phyloP scores from a whole-genome alignment of 1,140 invertebrate genomes.

The Zaprionus capensis region DNA sequence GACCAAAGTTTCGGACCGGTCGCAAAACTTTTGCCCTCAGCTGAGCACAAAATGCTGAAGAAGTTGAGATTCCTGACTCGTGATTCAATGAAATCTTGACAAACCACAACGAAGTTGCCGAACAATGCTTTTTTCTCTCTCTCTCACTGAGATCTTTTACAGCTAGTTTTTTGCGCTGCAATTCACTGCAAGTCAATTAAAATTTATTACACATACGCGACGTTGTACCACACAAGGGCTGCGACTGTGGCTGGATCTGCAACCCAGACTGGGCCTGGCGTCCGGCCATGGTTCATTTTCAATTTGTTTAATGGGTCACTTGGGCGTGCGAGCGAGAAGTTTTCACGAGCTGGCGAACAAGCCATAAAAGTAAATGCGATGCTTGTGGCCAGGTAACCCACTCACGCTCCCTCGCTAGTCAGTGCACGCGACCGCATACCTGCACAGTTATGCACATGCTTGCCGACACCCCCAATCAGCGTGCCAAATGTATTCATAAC shows the following conservation, averaged over 20 bases:
- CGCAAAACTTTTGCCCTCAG: conserved; percentile 46
- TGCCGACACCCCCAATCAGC: not conserved
- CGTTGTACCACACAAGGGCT: conserved; percentile 30
- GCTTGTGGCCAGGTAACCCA: not conserved
- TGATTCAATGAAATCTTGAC: conserved; percentile 66
- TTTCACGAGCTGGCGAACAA: conserved; percentile 76
- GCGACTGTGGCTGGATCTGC: not conserved
- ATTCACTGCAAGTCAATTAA: conserved; percentile 75
- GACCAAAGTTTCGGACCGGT: conserved; percentile 60
- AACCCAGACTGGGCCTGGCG: not conserved
- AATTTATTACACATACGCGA: conserved; percentile 79
- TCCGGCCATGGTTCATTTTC: conserved; percentile 58
- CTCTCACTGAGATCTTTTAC: conserved; percentile 17
- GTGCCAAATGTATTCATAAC: conserved; percentile 43
- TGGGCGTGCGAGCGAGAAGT: conserved; percentile 67
- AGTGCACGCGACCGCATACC: conserved; percentile 5
- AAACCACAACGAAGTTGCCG: conserved; percentile 59
- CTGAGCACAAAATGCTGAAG: conserved; percentile 25
- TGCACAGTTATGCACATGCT: not conserved
- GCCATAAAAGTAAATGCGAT: conserved; percentile 74
- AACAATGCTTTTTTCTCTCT: conserved; percentile 52
- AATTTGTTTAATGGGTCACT: conserved; percentile 82
- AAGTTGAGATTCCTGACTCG: conserved; percentile 61
- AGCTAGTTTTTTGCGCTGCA: conserved; percentile 51
- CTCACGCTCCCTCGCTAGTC: not conserved